Evolutionary conservation across 1,140 invertebrate species (phyloP).

Genomic region (Neodiprion pinetum): DNA sequence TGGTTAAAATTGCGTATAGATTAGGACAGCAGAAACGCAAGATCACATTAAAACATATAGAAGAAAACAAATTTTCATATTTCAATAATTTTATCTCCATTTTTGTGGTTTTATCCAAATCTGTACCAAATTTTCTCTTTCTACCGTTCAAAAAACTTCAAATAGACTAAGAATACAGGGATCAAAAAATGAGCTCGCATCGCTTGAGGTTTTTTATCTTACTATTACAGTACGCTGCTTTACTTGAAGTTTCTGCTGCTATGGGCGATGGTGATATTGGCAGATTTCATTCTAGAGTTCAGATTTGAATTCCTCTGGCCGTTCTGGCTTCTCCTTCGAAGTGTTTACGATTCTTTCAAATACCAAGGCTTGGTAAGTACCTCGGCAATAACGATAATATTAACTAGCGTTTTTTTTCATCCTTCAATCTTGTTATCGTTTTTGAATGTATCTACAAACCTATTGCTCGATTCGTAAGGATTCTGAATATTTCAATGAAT

Average conservation of each 20-base stretch:
- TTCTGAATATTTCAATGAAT: too few relatives aligned
- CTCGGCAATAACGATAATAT: slow-evolving; percentile 88
- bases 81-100: too few relatives aligned
- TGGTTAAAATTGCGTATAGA: too few relatives aligned
- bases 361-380: slow-evolving; percentile 96
- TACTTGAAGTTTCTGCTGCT: slow-evolving; percentile 96
- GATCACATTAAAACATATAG: too few relatives aligned
- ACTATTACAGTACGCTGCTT: slow-evolving; percentile 85
- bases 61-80: too few relatives aligned
- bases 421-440: slow-evolving; percentile 57
- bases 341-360: slow-evolving; percentile 97
- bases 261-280: slow-evolving; percentile 94
- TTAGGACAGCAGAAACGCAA: too few relatives aligned
- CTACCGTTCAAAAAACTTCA: too few relatives aligned
- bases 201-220: too few relatives aligned
- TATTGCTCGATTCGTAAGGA: slow-evolving; percentile 7
- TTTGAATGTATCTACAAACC: slow-evolving; percentile 19
- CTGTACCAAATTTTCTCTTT: too few relatives aligned
- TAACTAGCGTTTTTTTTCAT: slow-evolving; percentile 90
- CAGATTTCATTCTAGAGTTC: slow-evolving; percentile 98
- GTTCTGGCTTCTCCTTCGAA: slow-evolving; percentile 95
- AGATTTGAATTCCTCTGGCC: slow-evolving; percentile 99
- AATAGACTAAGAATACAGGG: too few relatives aligned
- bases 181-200: too few relatives aligned
- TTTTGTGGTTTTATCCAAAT: too few relatives aligned